Evolutionary conservation across 64 coral and sea anemone species (phyloP), one percentile per base, ranked within the genome.

Genomic region (Cladopsammia gracilis): DNA sequence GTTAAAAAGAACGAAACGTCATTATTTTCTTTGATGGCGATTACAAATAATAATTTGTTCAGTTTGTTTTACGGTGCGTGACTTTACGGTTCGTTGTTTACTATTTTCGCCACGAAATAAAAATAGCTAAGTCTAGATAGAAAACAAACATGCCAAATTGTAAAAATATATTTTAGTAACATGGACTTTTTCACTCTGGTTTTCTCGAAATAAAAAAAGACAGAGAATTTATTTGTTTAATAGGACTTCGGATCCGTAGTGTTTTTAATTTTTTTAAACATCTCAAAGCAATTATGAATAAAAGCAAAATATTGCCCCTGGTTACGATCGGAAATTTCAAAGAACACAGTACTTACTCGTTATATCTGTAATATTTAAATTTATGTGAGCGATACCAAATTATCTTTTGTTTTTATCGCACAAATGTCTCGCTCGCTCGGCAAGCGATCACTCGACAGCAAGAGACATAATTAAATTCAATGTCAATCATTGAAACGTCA

Each of bases 101-200:
- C 80, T 49, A 67, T 64, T 67, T 68, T 68, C 62, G 42, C 59
- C 58, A 26, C 80, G 62, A 44, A 64, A 24, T 84, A 48, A 52
- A 84, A 84, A 84, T 84, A 84, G 80, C 62, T 48, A 48, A 67
- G 59, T 84, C 18, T 67, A 51, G 44, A 84, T 48, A 9, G 60
- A 50, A 84, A 84, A 84, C 80, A 84, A 84, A 84, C 60, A 84
- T 50, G 42, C 60, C 60, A 83, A 46, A 48, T 48, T 18, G 58
- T 62, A 2, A 65, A 64, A 83, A 83, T 23, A 49, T 46, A 64
- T 15, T 46, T 56, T 7, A 56, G 12, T 56, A 56, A 56, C 12
- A 7, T 56, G 7, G 53, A 56, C 7, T 56, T 56, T 56, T 56
- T 6, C 7, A 10, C 12, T 56, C 53, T 56, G 53, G 53, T 1